Conservation (phyloP, 2,797 vertebrate genomes). For the Mormyrops attenuatus region DNA sequence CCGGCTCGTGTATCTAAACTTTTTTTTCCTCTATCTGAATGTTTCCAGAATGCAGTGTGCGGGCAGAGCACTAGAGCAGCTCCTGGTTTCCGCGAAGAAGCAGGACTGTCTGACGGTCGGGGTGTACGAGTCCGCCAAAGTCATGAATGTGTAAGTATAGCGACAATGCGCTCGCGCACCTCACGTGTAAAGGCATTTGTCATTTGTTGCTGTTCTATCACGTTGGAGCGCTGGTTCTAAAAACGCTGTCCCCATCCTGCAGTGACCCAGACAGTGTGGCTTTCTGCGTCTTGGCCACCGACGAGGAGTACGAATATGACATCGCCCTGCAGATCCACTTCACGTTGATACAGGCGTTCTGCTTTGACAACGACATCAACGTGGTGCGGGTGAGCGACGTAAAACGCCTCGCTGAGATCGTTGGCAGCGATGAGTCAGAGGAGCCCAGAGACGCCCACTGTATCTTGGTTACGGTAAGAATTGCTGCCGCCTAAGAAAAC, state of each 20-base stretch:
- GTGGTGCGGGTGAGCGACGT: slow-evolving; percentile 87
- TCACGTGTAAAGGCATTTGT: background rate
- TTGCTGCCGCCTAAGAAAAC: background rate
- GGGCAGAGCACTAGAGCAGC: slow-evolving; percentile 81
- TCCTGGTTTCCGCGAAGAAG: slow-evolving; percentile 83
- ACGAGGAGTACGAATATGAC: slow-evolving; percentile 88
- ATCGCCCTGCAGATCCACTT: slow-evolving; percentile 97
- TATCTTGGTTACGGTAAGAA: slow-evolving; percentile 90
- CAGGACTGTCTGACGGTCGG: slow-evolving; percentile 90
- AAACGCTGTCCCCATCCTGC: slow-evolving; percentile 17
- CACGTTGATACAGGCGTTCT: slow-evolving; percentile 95
- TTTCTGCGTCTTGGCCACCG: slow-evolving; percentile 86
- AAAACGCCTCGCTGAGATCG: slow-evolving; percentile 74
- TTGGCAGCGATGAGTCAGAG: slow-evolving; percentile 73
- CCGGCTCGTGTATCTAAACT: background rate
- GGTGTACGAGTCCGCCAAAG: slow-evolving; percentile 94
- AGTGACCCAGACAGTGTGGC: slow-evolving; percentile 94
- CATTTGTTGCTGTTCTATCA: background rate
- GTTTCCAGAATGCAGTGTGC: slow-evolving; percentile 77
- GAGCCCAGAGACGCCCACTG: slow-evolving; percentile 87
- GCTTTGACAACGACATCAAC: slow-evolving; percentile 96
- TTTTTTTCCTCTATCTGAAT: slow-evolving; percentile 28
- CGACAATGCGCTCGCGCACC: background rate
- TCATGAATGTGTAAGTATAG: slow-evolving; percentile 93
- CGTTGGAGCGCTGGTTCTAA: background rate